Conservation (phyloP, 2,113 vertebrate species). For the Charadrius vociferus region DNA sequence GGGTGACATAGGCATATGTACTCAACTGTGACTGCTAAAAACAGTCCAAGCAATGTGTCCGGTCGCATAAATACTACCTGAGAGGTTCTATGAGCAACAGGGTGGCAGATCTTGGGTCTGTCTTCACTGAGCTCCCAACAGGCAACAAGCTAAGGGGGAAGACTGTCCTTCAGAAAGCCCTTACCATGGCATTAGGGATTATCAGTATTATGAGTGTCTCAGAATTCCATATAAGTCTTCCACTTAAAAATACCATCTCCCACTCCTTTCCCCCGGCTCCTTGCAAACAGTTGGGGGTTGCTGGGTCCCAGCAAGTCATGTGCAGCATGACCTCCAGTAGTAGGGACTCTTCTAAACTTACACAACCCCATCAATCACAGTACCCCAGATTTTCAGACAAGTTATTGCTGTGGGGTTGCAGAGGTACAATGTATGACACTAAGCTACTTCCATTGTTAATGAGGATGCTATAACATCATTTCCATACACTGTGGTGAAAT, state of each 20-base stretch:
- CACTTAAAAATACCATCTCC: neutral
- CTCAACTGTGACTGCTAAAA: neutral
- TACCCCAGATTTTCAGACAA: neutral
- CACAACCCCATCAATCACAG: neutral
- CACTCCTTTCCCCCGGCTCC: rapidly evolving
- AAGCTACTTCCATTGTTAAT: neutral
- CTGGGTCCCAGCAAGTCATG: neutral
- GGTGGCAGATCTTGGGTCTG: neutral
- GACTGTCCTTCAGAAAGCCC: neutral
- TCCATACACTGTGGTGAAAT: neutral
- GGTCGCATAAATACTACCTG: rapidly evolving
- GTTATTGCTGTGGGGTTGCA: neutral
- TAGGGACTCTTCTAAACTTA: neutral
- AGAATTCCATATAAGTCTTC: neutral
- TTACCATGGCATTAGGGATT: neutral
- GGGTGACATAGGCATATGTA: rapidly evolving
- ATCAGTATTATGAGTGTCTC: neutral
- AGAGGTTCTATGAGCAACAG: neutral
- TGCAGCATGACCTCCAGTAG: neutral
- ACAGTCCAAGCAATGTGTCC: neutral
- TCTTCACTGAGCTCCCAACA: neutral
- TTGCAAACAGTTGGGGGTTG: neutral
- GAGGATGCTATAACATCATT: neutral
- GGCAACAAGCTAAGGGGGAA: neutral
- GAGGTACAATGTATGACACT: neutral